These are phyloP conservation scores for Hydriomena furcata DNA, from an alignment of 2,888 invertebrate genomes.

Conservation along the genomic window DNA sequence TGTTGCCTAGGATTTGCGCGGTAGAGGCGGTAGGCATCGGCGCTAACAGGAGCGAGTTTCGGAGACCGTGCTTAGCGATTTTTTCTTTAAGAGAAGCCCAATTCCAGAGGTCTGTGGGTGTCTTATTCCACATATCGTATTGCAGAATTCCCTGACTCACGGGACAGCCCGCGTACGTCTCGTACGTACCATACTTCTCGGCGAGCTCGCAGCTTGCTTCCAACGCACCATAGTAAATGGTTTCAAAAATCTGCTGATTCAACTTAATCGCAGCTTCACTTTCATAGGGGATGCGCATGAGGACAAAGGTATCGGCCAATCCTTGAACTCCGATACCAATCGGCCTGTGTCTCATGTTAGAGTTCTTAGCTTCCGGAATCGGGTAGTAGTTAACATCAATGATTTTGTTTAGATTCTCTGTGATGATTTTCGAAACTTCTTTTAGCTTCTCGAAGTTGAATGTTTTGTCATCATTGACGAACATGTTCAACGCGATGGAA, in stretches of 20 bases:
- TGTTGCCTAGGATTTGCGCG: constrained; percentile 99
- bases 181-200: constrained; percentile 92
- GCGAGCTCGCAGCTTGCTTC: constrained; percentile 98
- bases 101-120: constrained; percentile 93
- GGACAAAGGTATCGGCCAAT: constrained; percentile 97
- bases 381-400: constrained; percentile 99
- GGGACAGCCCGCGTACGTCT: constrained; percentile 95
- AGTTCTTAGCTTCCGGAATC: constrained; percentile 92
- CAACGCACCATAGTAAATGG: constrained; percentile 97
- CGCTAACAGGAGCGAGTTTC: constrained; percentile 96
- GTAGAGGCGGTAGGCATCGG: constrained; percentile 99
- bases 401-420: constrained; percentile 97
- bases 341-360: constrained; percentile 94
- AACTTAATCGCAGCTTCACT: constrained; percentile 92
- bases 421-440: constrained; percentile 93
- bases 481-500: constrained; percentile 98
- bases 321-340: constrained; percentile 98
- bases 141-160: constrained; percentile 98
- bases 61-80: constrained; percentile 93
- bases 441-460: constrained; percentile 95
- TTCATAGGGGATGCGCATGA: constrained; percentile 97
- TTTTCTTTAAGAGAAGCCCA: constrained; percentile 93
- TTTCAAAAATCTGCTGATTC: constrained; percentile 98
- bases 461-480: constrained; percentile 89
- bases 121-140: constrained; percentile 98